These are phyloP conservation scores for Oreotrochilus melanogaster DNA, from an alignment of 2,113 vertebrate genomes.

Conservation along the genomic window DNA sequence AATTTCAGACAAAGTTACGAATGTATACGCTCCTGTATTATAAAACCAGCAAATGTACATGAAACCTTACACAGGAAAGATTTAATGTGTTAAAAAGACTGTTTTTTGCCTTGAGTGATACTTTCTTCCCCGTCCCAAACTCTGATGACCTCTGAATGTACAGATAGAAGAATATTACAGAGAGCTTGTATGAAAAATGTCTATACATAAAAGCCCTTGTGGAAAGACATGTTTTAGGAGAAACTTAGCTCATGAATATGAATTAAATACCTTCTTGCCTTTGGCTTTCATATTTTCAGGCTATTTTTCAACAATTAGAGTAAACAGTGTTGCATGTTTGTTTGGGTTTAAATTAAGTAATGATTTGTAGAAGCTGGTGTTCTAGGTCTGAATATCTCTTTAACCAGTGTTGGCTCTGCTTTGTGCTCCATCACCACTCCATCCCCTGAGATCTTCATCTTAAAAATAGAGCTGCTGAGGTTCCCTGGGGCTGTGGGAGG, in stretches of 20 bases:
- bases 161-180: neutral
- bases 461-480: neutral
- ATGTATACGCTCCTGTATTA: neutral
- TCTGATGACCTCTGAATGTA: neutral
- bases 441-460: neutral
- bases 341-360: neutral
- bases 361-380: neutral
- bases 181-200: neutral
- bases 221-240: neutral
- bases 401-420: neutral
- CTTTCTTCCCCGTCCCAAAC: neutral
- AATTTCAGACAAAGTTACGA: neutral
- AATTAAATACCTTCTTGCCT: neutral
- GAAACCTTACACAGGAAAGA: neutral
- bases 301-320: neutral
- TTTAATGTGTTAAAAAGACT: neutral
- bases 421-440: neutral
- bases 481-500: neutral
- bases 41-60: neutral
- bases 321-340: neutral
- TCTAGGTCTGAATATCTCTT: accelerated
- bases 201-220: neutral
- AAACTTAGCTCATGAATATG: neutral
- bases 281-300: neutral
- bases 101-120: neutral